phyloP scores from a whole-genome alignment of 2,113 vertebrate species.

The Rattus rattus region DNA sequence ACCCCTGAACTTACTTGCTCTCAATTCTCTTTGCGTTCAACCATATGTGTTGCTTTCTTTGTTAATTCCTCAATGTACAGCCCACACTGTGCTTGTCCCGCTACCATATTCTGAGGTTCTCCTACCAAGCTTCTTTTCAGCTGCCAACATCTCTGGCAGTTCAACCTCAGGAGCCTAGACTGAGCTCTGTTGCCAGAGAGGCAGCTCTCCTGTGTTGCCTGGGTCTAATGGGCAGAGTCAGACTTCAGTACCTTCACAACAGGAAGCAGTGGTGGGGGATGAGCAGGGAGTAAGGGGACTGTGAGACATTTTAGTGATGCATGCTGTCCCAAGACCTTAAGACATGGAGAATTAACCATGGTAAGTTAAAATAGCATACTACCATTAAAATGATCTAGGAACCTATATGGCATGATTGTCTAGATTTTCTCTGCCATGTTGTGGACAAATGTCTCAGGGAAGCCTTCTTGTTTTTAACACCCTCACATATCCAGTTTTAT shows the following conservation, averaged over 20 bases:
- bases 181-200: background rate
- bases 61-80: background rate
- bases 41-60: background rate
- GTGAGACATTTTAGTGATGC: background rate
- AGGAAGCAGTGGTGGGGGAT: background rate
- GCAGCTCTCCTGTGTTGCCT: background rate
- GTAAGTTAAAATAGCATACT: background rate
- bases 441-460: background rate
- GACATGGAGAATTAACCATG: background rate
- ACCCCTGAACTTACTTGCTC: background rate
- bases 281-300: background rate
- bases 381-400: background rate
- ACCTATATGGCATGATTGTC: background rate
- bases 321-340: background rate
- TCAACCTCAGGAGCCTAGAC: background rate
- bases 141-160: background rate
- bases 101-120: background rate
- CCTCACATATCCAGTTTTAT: constrained; percentile 53
- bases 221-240: background rate
- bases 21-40: background rate
- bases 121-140: background rate
- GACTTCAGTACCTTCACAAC: background rate
- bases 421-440: background rate
- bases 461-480: constrained; percentile 48
- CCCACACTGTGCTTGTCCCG: background rate